Percentiles rank a stretch among this genome's conserved stretches.
phyloP scores from a whole-genome alignment of 2,113 vertebrate genomes.

The Neodontobutis hainanensis region DNA sequence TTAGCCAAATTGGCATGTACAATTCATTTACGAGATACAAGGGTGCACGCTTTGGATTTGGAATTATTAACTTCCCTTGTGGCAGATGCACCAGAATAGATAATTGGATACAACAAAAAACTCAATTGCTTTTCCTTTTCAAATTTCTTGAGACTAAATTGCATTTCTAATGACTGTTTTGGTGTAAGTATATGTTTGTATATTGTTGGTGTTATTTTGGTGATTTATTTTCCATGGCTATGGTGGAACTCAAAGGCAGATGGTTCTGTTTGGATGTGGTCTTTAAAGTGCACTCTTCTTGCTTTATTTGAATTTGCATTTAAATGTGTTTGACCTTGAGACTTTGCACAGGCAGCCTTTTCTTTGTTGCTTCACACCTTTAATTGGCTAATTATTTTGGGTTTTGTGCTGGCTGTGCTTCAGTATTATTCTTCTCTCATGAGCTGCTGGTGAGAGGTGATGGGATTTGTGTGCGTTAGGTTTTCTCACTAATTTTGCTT shows the following conservation, averaged over 20 bases:
- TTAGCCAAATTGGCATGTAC: too few species aligned
- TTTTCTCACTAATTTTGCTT: constrained; percentile 60
- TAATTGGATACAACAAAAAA: too few species aligned
- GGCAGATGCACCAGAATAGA: too few species aligned
- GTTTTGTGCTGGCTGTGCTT: constrained; percentile 67
- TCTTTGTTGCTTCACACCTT: constrained; percentile 76
- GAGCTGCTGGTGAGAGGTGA: constrained; percentile 64
- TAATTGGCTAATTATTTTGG: constrained; percentile 81
- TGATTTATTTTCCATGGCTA: constrained; percentile 48
- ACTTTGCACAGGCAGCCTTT: constrained; percentile 57
- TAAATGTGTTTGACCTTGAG: constrained; percentile 79
- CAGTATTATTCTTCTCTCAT: constrained; percentile 61
- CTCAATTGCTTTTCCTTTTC: too few species aligned
- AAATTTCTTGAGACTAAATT: background rate
- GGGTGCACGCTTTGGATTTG: too few species aligned
- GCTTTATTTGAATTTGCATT: constrained; percentile 77
- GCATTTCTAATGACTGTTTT: constrained; percentile 10
- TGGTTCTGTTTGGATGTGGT: constrained; percentile 73
- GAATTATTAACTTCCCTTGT: too few species aligned
- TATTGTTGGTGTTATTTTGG: constrained; percentile 45
- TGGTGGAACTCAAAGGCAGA: constrained; percentile 55
- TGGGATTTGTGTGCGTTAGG: constrained; percentile 71
- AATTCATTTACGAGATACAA: too few species aligned
- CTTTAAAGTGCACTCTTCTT: constrained; percentile 67
- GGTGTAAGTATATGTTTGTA: constrained; percentile 38